Evolutionary conservation across 1,140 invertebrate genomes (phyloP), one percentile per base, ranked within the genome.

Genomic region (Nilaparvata lugens): DNA sequence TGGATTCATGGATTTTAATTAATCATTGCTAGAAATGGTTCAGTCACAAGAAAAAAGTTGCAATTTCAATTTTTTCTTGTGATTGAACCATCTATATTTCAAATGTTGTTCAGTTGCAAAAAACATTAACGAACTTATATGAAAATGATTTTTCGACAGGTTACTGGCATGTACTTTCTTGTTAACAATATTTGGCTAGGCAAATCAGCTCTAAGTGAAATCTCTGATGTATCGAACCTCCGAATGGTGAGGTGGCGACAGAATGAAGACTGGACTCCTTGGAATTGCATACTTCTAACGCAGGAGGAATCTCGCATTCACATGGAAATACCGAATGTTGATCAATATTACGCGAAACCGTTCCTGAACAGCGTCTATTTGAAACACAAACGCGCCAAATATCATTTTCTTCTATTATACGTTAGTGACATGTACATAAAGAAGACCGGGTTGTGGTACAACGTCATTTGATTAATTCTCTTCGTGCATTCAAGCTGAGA

Each of bases 221-320:
- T 73, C 35, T 66, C 67, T 16, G 80, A 86, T 63, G 67, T 85
- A n/a, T 77, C 78, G 2, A 69, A 79, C 21, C 67, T 88, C 40
- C 72, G 80, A 45, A 65, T 86, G 19, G 76, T 77, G 24, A 72
- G 84, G 11, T 88, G 83, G 76, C 69, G 78, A 40, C 71, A 73
- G 1, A 64, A 79, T 3, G 67, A 78, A 38, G 79, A 81, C 42
- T 88, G 85, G 85, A 76, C 81, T 7, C 85, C 85, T 1, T 88
- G 85, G 85, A 88, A 88, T 67, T 86, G 83, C 65, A 78, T 88
- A 54, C 68, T 87, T 19, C 70, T 88, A 1, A 86, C 84, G 0
- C 69, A 78, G 1, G 77, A 82, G 48, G 85, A 88, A 72, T 79
- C 80, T 45, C 79, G 82, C 59, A 72, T 75, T 5, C 85, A 88